Base-by-base conservation (phyloP, 2,888 invertebrate genomes). In the Meta bourneti region DNA sequence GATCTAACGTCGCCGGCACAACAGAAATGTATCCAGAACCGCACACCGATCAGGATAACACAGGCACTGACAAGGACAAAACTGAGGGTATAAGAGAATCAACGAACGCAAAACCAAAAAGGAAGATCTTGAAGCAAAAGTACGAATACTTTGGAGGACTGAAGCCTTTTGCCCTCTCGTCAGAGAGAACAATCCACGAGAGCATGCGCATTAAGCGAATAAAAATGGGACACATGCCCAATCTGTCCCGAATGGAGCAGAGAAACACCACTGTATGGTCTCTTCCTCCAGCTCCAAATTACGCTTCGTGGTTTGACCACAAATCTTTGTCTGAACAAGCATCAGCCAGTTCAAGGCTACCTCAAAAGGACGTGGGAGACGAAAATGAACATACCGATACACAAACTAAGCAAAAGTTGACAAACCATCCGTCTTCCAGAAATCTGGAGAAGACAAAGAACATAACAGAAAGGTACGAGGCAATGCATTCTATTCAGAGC, bases 81-180 rank as follows among this genome's bases (percentile, higher is more conserved):
- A 2, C 34, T 34, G 34, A 34, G 34, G 34, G 34, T 34, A 4
- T 34, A 34, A 34, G 34, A 61, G 34, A 54, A 2, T 34, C 16
- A 11, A 61, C 70, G 71, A 48, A 20, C n/a, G n/a, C 6, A n/a
- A 84, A 77, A 13, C 6, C 48, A 13, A 20, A 16, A 6, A 72
- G 0, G 4, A n/a, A 16, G 5, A 1, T 16, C 51, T 6, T 19
- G 54, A 71, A 52, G 16, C 34, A 52, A 52, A 77, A 70, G n/a
- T 49, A 48, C 6, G 75, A 61, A 48, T 89, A 82, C 52, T 34
- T 51, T n/a, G 89, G 89, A 7, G 89, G 82, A 9, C 82, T 72
- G 16, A 89, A 89, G 11, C 81, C 82, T 11, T 69, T 82, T 52
- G 20, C 69, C 9, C 74, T 52, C 0, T 52, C 71, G 20, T 74